Evolutionary conservation across 1,140 invertebrate genomes (phyloP).

Genomic region (Halotydeus destructor): DNA sequence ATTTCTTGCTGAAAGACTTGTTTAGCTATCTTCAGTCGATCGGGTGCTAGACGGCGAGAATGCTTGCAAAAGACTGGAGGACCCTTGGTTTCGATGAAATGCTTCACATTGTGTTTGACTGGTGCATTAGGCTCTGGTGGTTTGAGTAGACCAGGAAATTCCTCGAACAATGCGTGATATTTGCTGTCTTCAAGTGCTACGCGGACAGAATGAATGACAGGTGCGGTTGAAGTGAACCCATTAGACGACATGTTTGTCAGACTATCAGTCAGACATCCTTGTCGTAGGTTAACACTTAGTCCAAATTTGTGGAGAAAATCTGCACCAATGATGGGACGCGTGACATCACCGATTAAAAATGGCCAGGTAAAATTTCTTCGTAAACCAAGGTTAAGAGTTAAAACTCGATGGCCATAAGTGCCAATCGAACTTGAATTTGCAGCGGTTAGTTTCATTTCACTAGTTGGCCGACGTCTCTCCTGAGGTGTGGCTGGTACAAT

Average conservation of each 20-base stretch:
- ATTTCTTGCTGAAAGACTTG: conserved; percentile 10
- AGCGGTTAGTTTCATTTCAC: conserved; percentile 8
- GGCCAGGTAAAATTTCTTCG: background rate
- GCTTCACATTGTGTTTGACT: conserved; percentile 5
- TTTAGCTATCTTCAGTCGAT: conserved; percentile 6
- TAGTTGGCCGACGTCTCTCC: too few species aligned
- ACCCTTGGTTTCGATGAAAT: conserved; percentile 10
- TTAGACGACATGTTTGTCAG: conserved; percentile 1
- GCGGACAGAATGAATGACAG: too few species aligned
- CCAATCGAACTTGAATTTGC: conserved; percentile 10
- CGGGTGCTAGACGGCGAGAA: conserved; percentile 4
- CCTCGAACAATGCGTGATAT: background rate
- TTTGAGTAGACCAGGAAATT: conserved; percentile 5
- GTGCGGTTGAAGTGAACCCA: too few species aligned
- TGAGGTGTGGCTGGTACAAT: conserved; percentile 3
- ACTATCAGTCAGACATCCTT: conserved; percentile 3
- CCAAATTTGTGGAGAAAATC: conserved; percentile 12
- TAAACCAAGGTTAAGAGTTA: conserved; percentile 6
- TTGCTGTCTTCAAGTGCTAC: background rate
- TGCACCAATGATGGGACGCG: conserved; percentile 11
- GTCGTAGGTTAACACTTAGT: conserved; percentile 1
- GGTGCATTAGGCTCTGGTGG: background rate
- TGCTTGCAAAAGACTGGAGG: conserved; percentile 3
- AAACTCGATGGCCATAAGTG: background rate
- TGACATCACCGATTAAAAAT: conserved; percentile 11